These are phyloP conservation scores for Antitype chi DNA, from an alignment of 2,888 invertebrate genomes.

Conservation along the genomic window DNA sequence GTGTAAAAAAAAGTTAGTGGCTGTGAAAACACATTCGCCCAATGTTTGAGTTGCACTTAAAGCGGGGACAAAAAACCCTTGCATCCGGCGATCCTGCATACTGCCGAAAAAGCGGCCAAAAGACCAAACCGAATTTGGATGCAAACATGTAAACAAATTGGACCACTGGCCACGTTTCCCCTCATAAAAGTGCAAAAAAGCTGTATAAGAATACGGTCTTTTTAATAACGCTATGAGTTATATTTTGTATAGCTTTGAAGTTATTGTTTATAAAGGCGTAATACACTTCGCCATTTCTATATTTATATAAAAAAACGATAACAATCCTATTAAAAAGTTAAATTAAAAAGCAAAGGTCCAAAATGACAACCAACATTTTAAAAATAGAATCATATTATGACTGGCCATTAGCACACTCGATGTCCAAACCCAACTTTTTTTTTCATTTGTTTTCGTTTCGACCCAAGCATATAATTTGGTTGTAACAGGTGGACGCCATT, in stretches of 20 bases:
- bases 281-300: background rate
- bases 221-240: constrained; percentile 20
- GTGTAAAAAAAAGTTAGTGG: constrained; percentile 66
- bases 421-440: constrained; percentile 59
- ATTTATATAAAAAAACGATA: background rate
- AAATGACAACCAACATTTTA: constrained; percentile 35
- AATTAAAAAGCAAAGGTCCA: constrained; percentile 7
- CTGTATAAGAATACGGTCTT: constrained; percentile 30
- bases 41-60: constrained; percentile 85
- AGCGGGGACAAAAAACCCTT: constrained; percentile 76
- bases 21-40: constrained; percentile 70
- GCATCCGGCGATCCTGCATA: constrained; percentile 82
- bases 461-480: constrained; percentile 73
- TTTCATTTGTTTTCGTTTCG: constrained; percentile 57
- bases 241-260: background rate
- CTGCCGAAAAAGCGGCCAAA: constrained; percentile 81
- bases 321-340: background rate
- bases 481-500: constrained; percentile 79
- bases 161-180: constrained; percentile 55
- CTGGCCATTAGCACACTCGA: constrained; percentile 59
- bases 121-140: constrained; percentile 83
- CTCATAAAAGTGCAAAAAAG: constrained; percentile 47
- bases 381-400: constrained; percentile 53
- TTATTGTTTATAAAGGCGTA: background rate
- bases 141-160: constrained; percentile 72